phyloP scores from a whole-genome alignment of 2,888 invertebrate genomes.

The Ophioninae sp. region DNA sequence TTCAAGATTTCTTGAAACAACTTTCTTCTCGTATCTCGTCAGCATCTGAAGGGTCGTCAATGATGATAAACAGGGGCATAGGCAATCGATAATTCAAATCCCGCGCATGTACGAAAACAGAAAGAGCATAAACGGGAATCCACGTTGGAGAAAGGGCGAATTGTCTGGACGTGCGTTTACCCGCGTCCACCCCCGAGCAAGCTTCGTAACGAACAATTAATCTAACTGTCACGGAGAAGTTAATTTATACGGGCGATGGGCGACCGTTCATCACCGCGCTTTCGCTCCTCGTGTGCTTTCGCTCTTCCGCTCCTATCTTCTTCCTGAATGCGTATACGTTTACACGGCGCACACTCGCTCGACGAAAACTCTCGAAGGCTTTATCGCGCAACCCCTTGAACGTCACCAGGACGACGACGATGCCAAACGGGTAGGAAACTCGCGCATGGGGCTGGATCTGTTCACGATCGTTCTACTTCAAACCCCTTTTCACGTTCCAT shows the following conservation, averaged over 20 bases:
- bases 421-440: conserved; percentile 14
- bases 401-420: conserved; percentile 49
- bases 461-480: conserved; percentile 25
- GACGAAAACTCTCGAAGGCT: conserved; percentile 58
- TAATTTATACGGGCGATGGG: conserved; percentile 77
- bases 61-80: conserved; percentile 8
- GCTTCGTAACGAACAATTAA: conserved; percentile 75
- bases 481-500: conserved; percentile 52
- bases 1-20: conserved; percentile 30
- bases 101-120: conserved; percentile 53
- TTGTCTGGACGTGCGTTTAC: conserved; percentile 17
- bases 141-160: conserved; percentile 41
- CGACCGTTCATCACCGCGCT: conserved; percentile 75
- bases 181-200: conserved; percentile 51
- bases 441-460: conserved; percentile 41
- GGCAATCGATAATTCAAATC: conserved; percentile 62
- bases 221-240: conserved; percentile 78
- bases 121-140: conserved; percentile 30
- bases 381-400: conserved; percentile 63
- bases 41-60: conserved; percentile 47
- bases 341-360: conserved; percentile 57
- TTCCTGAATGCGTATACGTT: conserved; percentile 59
- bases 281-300: conserved; percentile 37
- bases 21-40: conserved; percentile 56
- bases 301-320: conserved; percentile 72